Conservation (phyloP, 2,888 invertebrate genomes). For the Yponomeuta malinellus region DNA sequence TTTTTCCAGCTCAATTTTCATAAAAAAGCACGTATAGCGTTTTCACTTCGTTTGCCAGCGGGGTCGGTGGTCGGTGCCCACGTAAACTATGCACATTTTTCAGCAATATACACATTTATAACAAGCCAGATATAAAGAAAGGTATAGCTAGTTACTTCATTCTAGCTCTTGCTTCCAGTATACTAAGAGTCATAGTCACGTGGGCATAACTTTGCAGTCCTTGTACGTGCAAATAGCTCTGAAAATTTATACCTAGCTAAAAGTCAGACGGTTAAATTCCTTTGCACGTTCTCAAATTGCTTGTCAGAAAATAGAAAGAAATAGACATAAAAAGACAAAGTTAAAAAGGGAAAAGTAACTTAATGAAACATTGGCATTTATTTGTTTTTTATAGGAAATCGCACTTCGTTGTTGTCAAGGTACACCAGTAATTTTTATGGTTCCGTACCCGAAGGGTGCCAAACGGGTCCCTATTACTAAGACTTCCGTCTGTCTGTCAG, state of each 20-base stretch:
- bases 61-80: background rate
- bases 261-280: background rate
- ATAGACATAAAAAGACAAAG: background rate
- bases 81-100: background rate
- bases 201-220: background rate
- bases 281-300: background rate
- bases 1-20: background rate
- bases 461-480: too few species aligned
- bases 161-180: background rate
- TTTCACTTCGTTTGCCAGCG: background rate
- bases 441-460: too few species aligned
- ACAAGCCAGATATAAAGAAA: background rate
- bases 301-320: background rate
- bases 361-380: too few species aligned
- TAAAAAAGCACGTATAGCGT: background rate
- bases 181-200: background rate
- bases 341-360: background rate
- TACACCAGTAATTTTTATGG: too few species aligned
- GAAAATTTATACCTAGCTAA: background rate
- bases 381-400: too few species aligned
- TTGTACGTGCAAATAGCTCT: background rate
- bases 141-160: background rate
- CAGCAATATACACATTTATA: background rate
- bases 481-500: too few species aligned
- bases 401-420: too few species aligned